phyloP scores from a whole-genome alignment of 2,888 invertebrate species.

The Poecilobothrus nobilitatus region DNA sequence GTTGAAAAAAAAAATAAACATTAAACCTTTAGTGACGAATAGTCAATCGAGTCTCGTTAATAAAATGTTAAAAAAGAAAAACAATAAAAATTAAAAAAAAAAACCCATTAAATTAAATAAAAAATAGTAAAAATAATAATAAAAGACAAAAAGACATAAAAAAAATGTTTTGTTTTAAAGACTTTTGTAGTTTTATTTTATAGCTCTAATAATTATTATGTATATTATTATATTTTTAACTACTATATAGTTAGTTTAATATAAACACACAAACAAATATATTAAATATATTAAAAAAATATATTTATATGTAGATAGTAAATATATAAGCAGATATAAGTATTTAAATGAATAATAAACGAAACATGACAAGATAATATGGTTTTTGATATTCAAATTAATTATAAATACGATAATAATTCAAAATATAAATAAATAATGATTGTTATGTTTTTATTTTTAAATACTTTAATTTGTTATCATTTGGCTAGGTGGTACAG shows the following conservation, averaged over 20 bases:
- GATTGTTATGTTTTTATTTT: no score
- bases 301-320: not conserved
- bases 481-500: no score
- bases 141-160: not conserved
- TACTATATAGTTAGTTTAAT: no score
- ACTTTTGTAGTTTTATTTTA: not conserved
- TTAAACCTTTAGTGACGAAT: not conserved
- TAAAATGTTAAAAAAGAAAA: not conserved
- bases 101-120: not conserved
- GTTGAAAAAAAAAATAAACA: not conserved
- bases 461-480: no score
- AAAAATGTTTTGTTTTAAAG: constrained; percentile 6
- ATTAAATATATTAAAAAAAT: no score
- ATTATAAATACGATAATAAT: not conserved
- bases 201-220: constrained; percentile 1
- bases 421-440: not conserved
- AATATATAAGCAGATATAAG: not conserved
- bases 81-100: not conserved
- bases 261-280: no score
- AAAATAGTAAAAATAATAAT: not conserved
- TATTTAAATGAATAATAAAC: not conserved
- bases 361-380: constrained; percentile 3
- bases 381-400: constrained; percentile 1
- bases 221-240: not conserved
- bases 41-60: constrained; percentile 3